Conservation (phyloP, 2,797 vertebrate genomes). For the Enteromius argenteus region DNA sequence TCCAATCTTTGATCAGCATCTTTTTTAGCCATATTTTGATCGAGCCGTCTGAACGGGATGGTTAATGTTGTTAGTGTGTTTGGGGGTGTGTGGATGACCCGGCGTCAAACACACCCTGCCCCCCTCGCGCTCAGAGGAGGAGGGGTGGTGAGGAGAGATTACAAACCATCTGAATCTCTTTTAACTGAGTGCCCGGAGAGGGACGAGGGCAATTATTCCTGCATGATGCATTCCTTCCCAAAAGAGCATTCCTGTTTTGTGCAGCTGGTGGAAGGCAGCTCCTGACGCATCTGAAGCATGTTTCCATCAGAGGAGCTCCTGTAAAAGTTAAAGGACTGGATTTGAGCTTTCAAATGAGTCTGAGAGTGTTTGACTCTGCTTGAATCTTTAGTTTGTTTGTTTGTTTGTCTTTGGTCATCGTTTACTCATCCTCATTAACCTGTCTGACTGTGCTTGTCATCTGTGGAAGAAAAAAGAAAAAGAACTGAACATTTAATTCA, state of each 20-base stretch:
- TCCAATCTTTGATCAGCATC: slow-evolving; percentile 39
- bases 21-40: no score
- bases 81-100: slow-evolving; percentile 68
- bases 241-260: slow-evolving; percentile 71
- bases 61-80: slow-evolving; percentile 38
- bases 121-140: slow-evolving; percentile 72
- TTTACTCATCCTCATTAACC: not conserved
- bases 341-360: slow-evolving; percentile 19
- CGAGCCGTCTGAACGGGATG: slow-evolving; percentile 13
- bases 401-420: not conserved
- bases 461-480: not conserved
- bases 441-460: not conserved
- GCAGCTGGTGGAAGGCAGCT: slow-evolving; percentile 69
- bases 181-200: slow-evolving; percentile 77
- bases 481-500: no score
- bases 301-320: not conserved
- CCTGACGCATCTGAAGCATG: slow-evolving; percentile 60
- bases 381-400: not conserved
- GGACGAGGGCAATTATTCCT: slow-evolving; percentile 80
- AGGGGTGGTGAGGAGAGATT: slow-evolving; percentile 71
- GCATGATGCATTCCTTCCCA: slow-evolving; percentile 78
- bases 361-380: not conserved
- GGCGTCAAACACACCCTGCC: slow-evolving; percentile 78
- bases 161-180: slow-evolving; percentile 81
- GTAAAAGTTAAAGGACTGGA: slow-evolving; percentile 14